A percentile compares a stretch with the other conserved stretches of the same genome.
These are phyloP conservation scores for Osmerus mordax DNA, from an alignment of 2,113 vertebrate species.

Conservation along the genomic window DNA sequence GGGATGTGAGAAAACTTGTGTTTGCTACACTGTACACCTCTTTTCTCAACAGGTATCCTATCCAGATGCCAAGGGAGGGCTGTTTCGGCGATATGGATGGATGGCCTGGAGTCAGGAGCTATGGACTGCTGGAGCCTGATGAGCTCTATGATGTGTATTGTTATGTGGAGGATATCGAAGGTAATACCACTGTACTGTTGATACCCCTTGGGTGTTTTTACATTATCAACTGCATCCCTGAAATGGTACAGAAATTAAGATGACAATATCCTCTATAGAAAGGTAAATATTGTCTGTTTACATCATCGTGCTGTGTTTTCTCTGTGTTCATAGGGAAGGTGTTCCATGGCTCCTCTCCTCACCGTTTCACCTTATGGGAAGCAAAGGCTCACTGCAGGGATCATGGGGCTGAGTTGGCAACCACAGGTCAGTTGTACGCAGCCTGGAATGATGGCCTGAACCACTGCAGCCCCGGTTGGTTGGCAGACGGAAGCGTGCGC, in stretches of 20 bases:
- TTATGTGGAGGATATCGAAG: conserved; percentile 83
- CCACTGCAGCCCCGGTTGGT: conserved; percentile 89
- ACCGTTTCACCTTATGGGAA: conserved; percentile 80
- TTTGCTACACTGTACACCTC: not conserved
- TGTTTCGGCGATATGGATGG: conserved; percentile 93
- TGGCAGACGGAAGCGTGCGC: conserved; percentile 88
- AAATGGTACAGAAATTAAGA: too few species aligned
- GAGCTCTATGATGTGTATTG: conserved; percentile 92
- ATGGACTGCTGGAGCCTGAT: conserved; percentile 78
- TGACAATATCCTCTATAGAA: too few species aligned
- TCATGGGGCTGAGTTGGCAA: conserved; percentile 75
- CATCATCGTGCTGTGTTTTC: conserved; percentile 8
- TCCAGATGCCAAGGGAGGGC: conserved; percentile 85
- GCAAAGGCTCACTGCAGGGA: conserved; percentile 74
- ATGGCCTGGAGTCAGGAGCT: conserved; percentile 85
- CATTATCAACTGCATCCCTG: too few species aligned
- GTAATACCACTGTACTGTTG: conserved; percentile 57
- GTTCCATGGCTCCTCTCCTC: conserved; percentile 73
- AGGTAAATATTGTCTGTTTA: too few species aligned
- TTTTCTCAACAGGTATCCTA: conserved; percentile 79
- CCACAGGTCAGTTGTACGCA: conserved; percentile 84
- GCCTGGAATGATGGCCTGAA: conserved; percentile 88
- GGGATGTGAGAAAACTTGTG: too few species aligned
- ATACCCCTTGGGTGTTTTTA: too few species aligned
- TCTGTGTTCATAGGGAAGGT: conserved; percentile 75